Evolutionary conservation across 2,888 invertebrate genomes (phyloP).

Genomic region (Hyppa rectilinea): DNA sequence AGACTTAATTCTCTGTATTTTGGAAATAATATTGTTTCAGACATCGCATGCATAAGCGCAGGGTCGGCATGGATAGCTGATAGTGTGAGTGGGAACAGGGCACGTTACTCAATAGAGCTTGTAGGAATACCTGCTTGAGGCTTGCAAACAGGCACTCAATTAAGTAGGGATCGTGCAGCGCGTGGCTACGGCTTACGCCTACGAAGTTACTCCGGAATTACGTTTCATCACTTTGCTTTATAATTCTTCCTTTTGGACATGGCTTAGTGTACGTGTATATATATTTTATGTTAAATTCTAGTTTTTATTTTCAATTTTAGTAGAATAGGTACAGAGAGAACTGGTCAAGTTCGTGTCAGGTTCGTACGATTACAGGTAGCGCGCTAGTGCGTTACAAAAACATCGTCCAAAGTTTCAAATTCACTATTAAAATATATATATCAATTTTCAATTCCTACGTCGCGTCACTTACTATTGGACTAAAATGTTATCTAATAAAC

Average conservation of each 20-base stretch:
- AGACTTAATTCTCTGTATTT: not conserved
- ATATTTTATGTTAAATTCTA: not conserved
- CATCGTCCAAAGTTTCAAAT: not conserved
- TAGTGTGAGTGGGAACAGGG: conserved; percentile 35
- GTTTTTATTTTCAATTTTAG: not conserved
- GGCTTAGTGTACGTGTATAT: not conserved
- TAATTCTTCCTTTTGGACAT: conserved; percentile 9
- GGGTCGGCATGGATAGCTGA: conserved; percentile 33
- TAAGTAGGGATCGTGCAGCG: conserved; percentile 49
- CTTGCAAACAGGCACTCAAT: conserved; percentile 57
- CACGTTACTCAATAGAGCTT: conserved; percentile 54
- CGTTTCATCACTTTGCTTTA: conserved; percentile 33
- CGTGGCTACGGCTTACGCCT: conserved; percentile 32
- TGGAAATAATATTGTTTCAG: conserved; percentile 8
- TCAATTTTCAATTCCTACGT: too few relatives aligned
- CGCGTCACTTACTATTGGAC: too few relatives aligned
- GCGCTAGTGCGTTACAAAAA: not conserved
- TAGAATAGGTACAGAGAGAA: not conserved
- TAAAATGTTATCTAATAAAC: not conserved
- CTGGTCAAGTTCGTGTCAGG: too few relatives aligned
- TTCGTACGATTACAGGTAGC: not conserved
- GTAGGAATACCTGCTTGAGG: conserved; percentile 42
- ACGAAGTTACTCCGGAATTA: conserved; percentile 36
- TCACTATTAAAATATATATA: too few relatives aligned
- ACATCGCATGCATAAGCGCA: conserved; percentile 13